Conservation (phyloP, 2,888 invertebrate genomes). For the Agrochola circellaris region DNA sequence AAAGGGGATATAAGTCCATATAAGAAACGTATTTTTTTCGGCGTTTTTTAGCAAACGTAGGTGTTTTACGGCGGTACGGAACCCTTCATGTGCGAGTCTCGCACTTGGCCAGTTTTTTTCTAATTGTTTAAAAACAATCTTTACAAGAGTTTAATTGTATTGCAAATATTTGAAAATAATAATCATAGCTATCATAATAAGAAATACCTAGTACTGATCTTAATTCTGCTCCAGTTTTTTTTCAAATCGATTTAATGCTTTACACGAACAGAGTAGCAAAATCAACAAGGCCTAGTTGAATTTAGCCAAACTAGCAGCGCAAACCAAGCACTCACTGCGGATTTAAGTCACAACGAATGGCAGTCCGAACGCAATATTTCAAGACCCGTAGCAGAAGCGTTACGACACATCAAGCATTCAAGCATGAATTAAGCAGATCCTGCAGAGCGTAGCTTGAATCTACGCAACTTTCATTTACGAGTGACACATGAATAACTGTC, state of each 20-base stretch:
- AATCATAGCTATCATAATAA: no score
- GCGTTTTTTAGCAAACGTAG: no score
- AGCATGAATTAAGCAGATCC: conserved; percentile 21
- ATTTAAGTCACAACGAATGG: neutral
- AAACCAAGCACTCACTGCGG: neutral
- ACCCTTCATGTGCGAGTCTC: no score
- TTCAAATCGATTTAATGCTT: no score
- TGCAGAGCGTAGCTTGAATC: conserved; percentile 3
- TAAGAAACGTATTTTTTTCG: no score
- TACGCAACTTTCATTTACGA: conserved; percentile 12
- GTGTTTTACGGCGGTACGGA: no score
- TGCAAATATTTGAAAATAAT: no score
- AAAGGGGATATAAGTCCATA: no score
- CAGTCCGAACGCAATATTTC: conserved; percentile 4
- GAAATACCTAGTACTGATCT: neutral
- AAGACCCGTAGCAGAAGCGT: neutral
- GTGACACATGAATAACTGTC: conserved; percentile 29
- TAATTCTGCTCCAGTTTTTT: neutral
- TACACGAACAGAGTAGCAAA: neutral
- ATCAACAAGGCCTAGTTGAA: neutral
- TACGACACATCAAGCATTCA: conserved; percentile 18
- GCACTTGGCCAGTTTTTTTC: neutral
- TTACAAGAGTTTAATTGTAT: no score
- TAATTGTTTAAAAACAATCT: no score
- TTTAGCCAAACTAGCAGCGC: neutral